Percentiles rank a stretch among this genome's conserved stretches.
Evolutionary conservation across 37 sponge, comb jelly and placozoan species (phyloP).

Genomic region (Tethya wilhelma): DNA sequence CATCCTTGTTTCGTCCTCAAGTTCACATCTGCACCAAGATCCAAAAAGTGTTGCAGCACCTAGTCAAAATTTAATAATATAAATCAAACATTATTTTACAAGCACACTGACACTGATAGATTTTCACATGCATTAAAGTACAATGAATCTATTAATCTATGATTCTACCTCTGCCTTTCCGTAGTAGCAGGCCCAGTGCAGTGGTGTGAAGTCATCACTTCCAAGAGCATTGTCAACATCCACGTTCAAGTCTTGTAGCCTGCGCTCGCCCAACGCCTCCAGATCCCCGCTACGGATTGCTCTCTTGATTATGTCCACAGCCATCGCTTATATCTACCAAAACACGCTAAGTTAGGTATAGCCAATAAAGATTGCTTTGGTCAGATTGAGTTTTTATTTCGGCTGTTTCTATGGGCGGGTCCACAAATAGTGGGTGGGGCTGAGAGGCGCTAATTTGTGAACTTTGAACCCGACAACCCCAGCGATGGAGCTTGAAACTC

Average conservation of each 20-base stretch:
- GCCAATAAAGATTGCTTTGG: not conserved
- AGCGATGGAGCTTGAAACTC: not conserved
- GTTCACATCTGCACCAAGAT: constrained; percentile 35
- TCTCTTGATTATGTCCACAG: constrained; percentile 16
- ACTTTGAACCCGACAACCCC: not conserved
- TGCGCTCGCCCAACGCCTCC: constrained; percentile 16
- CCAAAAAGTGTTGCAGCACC: constrained; percentile 71
- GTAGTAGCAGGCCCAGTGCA: constrained; percentile 78
- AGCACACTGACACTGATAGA: not conserved
- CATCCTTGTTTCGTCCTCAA: constrained; percentile 51
- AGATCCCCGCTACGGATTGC: constrained; percentile 35
- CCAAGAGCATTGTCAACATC: constrained; percentile 33
- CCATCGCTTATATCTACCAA: not conserved
- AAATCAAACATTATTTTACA: too few species aligned
- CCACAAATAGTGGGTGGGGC: constrained; percentile 8
- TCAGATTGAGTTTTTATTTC: not conserved
- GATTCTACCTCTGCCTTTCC: constrained; percentile 45
- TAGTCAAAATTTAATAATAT: not conserved
- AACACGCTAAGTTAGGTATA: not conserved
- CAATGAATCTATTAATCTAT: not conserved
- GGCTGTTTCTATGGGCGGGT: not conserved
- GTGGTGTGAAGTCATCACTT: constrained; percentile 40
- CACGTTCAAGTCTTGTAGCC: constrained; percentile 7
- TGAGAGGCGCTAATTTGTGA: constrained; percentile 1
- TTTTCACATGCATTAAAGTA: not conserved